phyloP scores from a whole-genome alignment of 30 jellyfish, hydroid and myxozoan species.

The Aurelia coerulea region DNA sequence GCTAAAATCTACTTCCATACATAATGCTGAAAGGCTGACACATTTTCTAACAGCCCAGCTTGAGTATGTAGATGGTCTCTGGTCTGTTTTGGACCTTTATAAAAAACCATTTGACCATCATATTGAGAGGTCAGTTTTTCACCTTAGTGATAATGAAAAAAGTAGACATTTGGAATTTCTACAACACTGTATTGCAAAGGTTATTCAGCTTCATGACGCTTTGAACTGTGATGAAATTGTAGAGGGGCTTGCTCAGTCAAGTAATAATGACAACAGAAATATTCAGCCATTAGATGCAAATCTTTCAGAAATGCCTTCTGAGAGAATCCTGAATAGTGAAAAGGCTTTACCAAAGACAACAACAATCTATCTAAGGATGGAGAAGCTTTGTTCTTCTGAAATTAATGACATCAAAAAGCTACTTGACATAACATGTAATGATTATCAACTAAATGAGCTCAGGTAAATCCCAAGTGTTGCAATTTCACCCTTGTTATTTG shows the following conservation, averaged over 20 bases:
- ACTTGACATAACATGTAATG: background rate
- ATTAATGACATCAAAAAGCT: background rate
- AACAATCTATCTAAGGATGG: background rate
- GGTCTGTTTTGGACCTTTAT: too few relatives aligned
- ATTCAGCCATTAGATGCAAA: background rate
- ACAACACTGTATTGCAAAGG: too few relatives aligned
- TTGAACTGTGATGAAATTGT: background rate
- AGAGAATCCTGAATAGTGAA: too few relatives aligned
- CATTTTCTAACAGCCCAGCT: too few relatives aligned
- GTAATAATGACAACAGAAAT: background rate
- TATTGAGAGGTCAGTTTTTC: too few relatives aligned
- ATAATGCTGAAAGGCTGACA: too few relatives aligned
- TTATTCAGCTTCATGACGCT: background rate
- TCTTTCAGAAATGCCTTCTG: background rate
- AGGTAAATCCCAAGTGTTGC: constrained; percentile 1
- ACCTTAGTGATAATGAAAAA: too few relatives aligned
- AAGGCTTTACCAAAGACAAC: too few relatives aligned
- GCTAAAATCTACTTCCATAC: background rate
- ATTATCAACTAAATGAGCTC: background rate
- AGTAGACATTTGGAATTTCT: too few relatives aligned
- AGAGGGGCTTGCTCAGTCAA: constrained; percentile 7
- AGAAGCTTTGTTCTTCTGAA: background rate
- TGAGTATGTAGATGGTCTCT: background rate
- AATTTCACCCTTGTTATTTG: background rate
- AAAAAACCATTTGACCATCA: too few relatives aligned